Evolutionary conservation across 2,797 vertebrate genomes (phyloP).

Genomic region (Lophotriccus pileatus): DNA sequence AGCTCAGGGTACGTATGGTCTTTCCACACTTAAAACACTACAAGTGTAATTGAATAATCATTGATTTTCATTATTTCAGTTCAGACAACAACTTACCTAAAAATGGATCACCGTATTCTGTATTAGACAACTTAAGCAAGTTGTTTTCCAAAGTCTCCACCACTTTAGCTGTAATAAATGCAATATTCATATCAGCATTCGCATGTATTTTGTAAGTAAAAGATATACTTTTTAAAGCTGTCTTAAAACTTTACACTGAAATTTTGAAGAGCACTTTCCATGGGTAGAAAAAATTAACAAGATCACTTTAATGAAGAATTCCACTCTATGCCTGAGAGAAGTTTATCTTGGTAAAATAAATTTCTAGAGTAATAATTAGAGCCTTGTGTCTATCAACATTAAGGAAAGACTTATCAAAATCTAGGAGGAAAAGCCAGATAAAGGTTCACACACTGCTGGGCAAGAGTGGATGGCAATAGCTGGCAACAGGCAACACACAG

Average conservation of each 20-base stretch:
- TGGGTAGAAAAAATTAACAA: not conserved
- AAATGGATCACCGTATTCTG: slow-evolving; percentile 72
- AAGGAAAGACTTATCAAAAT: not conserved
- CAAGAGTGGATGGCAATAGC: not conserved
- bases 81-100: slow-evolving; percentile 70
- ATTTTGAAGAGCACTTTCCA: not conserved
- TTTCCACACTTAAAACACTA: not conserved
- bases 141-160: slow-evolving; percentile 71
- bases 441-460: not conserved
- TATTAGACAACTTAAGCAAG: slow-evolving; percentile 73
- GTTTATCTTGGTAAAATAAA: not conserved
- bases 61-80: not conserved
- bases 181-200: not conserved
- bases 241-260: not conserved
- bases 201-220: not conserved
- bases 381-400: not conserved
- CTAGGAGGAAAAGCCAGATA: not conserved
- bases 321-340: not conserved
- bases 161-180: slow-evolving; percentile 65
- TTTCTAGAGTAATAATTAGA: not conserved
- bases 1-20: not conserved
- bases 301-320: not conserved
- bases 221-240: not conserved
- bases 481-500: not conserved
- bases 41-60: not conserved